phyloP scores from a whole-genome alignment of 2,113 vertebrate species.

The Narcine bancroftii region DNA sequence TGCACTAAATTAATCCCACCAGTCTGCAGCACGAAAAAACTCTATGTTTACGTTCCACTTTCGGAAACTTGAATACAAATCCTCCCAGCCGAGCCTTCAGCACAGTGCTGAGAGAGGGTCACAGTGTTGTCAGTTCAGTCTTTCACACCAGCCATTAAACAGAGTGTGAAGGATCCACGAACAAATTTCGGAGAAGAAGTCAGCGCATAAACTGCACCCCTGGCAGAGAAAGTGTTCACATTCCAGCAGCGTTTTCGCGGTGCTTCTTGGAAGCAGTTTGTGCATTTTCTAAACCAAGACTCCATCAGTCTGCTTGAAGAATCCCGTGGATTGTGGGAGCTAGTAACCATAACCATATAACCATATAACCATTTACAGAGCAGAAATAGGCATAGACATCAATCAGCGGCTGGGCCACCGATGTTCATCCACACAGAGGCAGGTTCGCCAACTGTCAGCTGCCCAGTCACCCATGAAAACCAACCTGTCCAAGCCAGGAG shows the following conservation, averaged over 20 bases:
- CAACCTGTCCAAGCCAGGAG: too few species aligned
- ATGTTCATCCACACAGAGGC: neutral
- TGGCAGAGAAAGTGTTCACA: neutral
- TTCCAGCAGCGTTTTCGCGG: neutral
- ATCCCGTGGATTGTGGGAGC: neutral
- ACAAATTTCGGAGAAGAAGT: neutral
- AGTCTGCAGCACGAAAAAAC: too few species aligned
- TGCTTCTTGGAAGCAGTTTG: slow-evolving; percentile 1
- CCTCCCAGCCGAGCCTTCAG: neutral
- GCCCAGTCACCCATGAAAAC: too few species aligned
- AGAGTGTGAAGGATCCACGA: neutral
- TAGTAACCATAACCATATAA: too few species aligned
- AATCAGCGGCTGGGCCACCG: neutral
- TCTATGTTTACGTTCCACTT: too few species aligned
- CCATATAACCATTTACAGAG: too few species aligned
- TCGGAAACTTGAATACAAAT: neutral
- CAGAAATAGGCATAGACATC: too few species aligned
- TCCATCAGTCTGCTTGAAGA: neutral
- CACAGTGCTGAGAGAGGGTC: neutral
- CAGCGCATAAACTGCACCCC: neutral
- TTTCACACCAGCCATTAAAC: too few species aligned
- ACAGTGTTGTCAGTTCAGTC: neutral
- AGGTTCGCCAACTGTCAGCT: neutral
- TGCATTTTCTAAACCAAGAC: neutral
- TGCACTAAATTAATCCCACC: too few species aligned